These are phyloP conservation scores for Pentalonia nigronervosa DNA, from an alignment of 1,140 invertebrate species.

Conservation along the genomic window DNA sequence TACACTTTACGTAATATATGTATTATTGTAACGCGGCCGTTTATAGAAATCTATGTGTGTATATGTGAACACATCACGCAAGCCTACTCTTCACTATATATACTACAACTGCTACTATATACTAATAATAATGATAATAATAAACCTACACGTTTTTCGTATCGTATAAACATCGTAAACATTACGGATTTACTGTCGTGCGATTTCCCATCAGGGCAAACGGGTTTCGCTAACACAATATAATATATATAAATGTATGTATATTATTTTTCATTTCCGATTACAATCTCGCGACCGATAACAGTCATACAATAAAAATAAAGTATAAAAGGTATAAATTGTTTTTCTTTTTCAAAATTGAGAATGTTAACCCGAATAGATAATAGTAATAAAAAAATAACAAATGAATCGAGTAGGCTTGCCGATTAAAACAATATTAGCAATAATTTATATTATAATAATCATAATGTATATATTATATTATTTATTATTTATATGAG, in stretches of 20 bases:
- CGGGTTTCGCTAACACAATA: neutral
- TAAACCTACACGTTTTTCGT: neutral
- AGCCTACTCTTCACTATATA: neutral
- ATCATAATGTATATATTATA: neutral
- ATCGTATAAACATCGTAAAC: slow-evolving; percentile 1
- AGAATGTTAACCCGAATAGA: neutral
- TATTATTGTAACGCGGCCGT: neutral
- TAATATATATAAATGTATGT: neutral
- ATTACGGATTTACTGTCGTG: neutral
- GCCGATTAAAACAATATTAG: neutral
- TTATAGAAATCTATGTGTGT: neutral
- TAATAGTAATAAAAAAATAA: neutral
- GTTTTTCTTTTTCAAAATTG: neutral
- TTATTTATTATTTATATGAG: neutral
- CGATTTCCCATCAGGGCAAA: neutral
- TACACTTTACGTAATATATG: neutral
- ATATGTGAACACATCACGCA: neutral
- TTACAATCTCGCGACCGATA: neutral
- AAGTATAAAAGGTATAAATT: neutral
- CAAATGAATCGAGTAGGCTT: neutral
- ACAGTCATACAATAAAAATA: neutral
- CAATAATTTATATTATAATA: neutral
- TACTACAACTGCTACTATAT: neutral
- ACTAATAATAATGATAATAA: slow-evolving; percentile 21
- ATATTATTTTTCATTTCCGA: neutral